A percentile compares a stretch with the other conserved stretches of the same genome.
Evolutionary conservation across 1,140 invertebrate genomes (phyloP).

Genomic region (Varroa destructor): DNA sequence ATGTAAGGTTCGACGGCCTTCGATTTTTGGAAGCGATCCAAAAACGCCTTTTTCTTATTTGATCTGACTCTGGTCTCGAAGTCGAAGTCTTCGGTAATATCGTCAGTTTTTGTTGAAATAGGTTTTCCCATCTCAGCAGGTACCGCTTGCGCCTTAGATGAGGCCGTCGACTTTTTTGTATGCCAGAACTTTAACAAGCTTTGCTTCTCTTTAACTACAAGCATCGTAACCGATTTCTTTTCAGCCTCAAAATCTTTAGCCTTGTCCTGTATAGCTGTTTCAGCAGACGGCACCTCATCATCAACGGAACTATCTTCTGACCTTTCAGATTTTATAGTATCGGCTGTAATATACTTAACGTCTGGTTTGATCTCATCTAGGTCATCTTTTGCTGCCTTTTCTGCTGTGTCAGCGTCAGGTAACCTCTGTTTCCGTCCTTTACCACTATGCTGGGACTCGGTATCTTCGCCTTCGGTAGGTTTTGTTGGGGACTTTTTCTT

Average conservation of each 20-base stretch:
- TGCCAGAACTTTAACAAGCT: too few species aligned
- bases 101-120: too few species aligned
- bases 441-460: not conserved
- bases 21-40: too few species aligned
- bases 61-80: too few species aligned
- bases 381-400: not conserved
- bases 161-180: too few species aligned
- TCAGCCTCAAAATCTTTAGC: not conserved
- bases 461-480: not conserved
- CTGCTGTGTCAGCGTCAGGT: not conserved
- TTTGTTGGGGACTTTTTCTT: conserved; percentile 15
- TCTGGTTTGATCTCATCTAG: not conserved
- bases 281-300: not conserved
- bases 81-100: too few species aligned
- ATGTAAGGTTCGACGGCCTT: not conserved
- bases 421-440: not conserved
- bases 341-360: not conserved
- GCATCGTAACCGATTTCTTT: not conserved
- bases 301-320: not conserved
- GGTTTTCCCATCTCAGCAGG: too few species aligned
- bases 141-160: too few species aligned
- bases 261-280: not conserved
- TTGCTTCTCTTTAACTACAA: too few species aligned
- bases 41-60: too few species aligned
- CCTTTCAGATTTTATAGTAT: not conserved